Conservation (phyloP, 2,113 vertebrate genomes). For the Ctenodactylus gundi region DNA sequence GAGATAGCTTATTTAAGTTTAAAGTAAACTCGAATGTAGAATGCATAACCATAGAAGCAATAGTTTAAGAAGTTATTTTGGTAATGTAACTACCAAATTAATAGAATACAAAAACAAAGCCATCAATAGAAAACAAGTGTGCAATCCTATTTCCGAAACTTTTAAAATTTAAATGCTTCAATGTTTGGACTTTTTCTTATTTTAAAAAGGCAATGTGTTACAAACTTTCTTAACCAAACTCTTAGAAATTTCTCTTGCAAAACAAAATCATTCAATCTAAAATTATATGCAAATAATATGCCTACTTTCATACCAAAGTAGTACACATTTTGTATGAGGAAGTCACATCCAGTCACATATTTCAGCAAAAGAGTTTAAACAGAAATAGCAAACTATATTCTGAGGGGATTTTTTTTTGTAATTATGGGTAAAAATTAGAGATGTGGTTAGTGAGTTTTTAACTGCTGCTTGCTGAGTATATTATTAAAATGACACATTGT, state of each 20-base stretch:
- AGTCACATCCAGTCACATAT: not conserved
- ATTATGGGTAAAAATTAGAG: not conserved
- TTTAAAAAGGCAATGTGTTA: not conserved
- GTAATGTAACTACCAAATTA: not conserved
- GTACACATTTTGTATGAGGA: not conserved
- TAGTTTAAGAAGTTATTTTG: conserved; percentile 1
- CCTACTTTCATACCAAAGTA: fast-evolving
- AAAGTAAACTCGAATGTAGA: not conserved
- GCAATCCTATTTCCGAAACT: not conserved
- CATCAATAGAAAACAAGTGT: not conserved
- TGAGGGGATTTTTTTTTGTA: not conserved
- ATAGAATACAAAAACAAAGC: not conserved
- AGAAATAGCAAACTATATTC: not conserved
- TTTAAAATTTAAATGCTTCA: not conserved
- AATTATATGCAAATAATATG: not conserved
- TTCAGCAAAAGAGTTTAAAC: not conserved
- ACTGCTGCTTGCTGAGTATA: not conserved
- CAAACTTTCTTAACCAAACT: not conserved
- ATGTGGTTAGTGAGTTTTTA: not conserved
- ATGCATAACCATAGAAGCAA: not conserved
- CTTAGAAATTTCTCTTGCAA: not conserved
- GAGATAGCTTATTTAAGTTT: not conserved
- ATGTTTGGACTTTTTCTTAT: not conserved
- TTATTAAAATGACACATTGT: not conserved
- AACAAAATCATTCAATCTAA: not conserved